phyloP scores from a whole-genome alignment of 2,888 invertebrate genomes.

The Boloria euphrosyne region DNA sequence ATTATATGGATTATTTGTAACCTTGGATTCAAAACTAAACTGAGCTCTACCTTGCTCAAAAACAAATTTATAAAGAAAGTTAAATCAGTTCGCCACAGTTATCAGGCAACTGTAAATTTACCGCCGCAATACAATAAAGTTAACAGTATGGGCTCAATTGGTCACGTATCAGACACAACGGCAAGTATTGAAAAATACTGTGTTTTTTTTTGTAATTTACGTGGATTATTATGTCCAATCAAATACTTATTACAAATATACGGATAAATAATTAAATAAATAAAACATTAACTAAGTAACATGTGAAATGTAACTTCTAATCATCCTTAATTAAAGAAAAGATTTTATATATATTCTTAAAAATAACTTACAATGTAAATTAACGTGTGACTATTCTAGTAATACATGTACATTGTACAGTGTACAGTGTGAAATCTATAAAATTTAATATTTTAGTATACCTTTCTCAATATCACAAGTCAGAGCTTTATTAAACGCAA shows the following conservation, averaged over 20 bases:
- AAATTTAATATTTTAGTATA: too few relatives aligned
- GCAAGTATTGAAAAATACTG: constrained; percentile 25
- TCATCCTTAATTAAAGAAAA: too few relatives aligned
- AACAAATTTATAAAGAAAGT: constrained; percentile 28
- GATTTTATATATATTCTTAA: too few relatives aligned
- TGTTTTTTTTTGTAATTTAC: background rate
- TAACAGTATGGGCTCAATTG: constrained; percentile 58
- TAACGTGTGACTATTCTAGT: too few relatives aligned
- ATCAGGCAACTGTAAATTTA: constrained; percentile 43
- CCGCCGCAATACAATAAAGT: constrained; percentile 47
- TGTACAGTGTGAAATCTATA: too few relatives aligned
- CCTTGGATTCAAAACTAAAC: background rate
- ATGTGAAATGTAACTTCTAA: too few relatives aligned
- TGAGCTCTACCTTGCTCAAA: background rate
- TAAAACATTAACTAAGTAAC: too few relatives aligned
- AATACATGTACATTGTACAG: too few relatives aligned
- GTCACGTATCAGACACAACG: constrained; percentile 42
- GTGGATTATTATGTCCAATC: background rate
- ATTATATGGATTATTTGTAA: background rate
- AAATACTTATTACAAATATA: too few relatives aligned
- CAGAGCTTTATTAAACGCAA: background rate
- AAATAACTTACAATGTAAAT: too few relatives aligned
- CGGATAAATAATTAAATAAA: too few relatives aligned
- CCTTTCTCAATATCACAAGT: too few relatives aligned
- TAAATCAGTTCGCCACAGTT: constrained; percentile 41